A percentile compares a stretch with the other conserved stretches of the same genome.
Evolutionary conservation across 1,140 invertebrate genomes (phyloP).

Genomic region (Thrips palmi): DNA sequence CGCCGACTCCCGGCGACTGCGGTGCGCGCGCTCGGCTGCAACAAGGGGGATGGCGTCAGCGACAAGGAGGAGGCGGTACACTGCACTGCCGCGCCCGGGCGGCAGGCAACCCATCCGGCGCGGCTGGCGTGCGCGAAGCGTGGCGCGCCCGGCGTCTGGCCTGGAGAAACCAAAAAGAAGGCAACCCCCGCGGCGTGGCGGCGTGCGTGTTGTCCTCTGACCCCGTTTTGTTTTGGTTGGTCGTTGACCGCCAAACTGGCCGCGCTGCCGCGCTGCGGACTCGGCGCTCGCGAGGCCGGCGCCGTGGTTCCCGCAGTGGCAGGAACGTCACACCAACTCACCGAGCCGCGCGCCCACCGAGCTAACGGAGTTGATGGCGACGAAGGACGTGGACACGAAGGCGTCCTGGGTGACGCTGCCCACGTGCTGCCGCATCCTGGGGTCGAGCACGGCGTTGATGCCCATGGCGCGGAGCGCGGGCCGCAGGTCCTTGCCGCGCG

Average conservation of each 20-base stretch:
- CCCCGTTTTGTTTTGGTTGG: background rate
- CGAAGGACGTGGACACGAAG: slow-evolving; percentile 20
- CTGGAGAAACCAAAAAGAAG: slow-evolving; percentile 5
- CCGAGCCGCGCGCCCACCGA: slow-evolving; percentile 15
- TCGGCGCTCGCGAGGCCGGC: no score
- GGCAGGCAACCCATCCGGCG: background rate
- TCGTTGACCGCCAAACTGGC: background rate
- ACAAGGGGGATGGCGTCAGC: slow-evolving; percentile 10
- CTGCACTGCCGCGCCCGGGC: background rate
- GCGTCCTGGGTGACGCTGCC: slow-evolving; percentile 18
- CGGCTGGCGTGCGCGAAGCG: background rate
- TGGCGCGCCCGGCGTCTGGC: no score
- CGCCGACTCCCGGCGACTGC: no score
- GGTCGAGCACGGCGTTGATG: slow-evolving; percentile 14
- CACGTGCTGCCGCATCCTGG: slow-evolving; percentile 8
- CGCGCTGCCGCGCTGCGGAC: background rate
- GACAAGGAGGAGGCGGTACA: no score
- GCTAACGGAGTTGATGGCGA: slow-evolving; percentile 19
- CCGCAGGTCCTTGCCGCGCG: slow-evolving; percentile 16
- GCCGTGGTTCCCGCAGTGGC: no score
- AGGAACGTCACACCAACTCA: slow-evolving; percentile 11
- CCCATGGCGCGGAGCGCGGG: slow-evolving; percentile 16
- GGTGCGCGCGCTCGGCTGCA: slow-evolving; percentile 6
- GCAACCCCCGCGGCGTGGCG: background rate
- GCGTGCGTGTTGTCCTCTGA: background rate